These are phyloP conservation scores for Malurus melanocephalus DNA, from an alignment of 2,113 vertebrate species.

Conservation along the genomic window DNA sequence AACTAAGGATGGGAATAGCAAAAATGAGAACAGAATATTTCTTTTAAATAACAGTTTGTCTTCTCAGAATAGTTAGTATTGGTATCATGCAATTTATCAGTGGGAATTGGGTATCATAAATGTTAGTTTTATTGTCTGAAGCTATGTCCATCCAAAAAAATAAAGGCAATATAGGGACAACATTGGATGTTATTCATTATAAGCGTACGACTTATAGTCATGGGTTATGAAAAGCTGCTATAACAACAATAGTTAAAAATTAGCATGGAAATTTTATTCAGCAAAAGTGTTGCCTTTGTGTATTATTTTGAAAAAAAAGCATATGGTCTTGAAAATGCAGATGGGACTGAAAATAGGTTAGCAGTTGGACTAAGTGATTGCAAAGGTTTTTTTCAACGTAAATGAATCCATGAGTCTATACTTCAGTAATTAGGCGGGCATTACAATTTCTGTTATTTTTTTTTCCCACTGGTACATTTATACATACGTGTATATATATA, in stretches of 20 bases:
- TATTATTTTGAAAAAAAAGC: neutral
- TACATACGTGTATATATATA: too few relatives aligned
- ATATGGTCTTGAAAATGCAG: neutral
- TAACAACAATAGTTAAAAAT: neutral
- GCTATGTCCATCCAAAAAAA: neutral
- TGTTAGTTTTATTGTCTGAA: neutral
- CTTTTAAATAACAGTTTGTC: neutral
- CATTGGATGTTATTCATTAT: neutral
- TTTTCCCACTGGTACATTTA: neutral
- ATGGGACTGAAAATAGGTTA: neutral
- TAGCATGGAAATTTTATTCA: neutral
- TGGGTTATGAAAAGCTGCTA: neutral
- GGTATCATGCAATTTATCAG: neutral
- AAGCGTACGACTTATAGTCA: neutral
- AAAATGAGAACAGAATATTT: neutral
- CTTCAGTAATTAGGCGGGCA: neutral
- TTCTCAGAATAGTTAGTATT: neutral
- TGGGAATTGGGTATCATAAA: neutral
- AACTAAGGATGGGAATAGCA: neutral
- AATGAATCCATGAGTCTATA: neutral
- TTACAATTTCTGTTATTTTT: neutral
- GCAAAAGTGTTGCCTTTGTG: neutral
- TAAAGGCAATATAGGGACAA: neutral
- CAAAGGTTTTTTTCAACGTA: neutral
- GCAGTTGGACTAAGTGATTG: neutral